phyloP scores from a whole-genome alignment of 2,888 invertebrate genomes.

The Stegana nigrithorax region DNA sequence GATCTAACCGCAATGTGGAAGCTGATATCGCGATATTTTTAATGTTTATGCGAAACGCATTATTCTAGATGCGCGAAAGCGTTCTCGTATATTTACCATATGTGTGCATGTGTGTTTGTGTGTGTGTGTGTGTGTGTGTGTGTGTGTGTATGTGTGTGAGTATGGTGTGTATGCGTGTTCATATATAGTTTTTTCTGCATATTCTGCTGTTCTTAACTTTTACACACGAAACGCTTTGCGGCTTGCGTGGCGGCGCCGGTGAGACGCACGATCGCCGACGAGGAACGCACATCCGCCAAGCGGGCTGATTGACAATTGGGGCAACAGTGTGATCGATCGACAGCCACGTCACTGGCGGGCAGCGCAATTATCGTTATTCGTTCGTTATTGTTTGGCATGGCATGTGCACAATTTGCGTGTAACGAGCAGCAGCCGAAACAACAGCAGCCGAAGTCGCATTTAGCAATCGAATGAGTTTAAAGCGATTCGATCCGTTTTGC shows the following conservation, averaged over 20 bases:
- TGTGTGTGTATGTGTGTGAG: too few species aligned
- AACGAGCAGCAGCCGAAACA: slow-evolving; percentile 22
- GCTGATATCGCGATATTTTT: background rate
- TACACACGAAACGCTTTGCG: too few species aligned
- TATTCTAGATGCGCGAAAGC: background rate
- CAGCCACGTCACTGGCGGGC: slow-evolving; percentile 45
- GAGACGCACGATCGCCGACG: background rate
- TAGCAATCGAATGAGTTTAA: too few species aligned
- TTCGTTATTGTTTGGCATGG: slow-evolving; percentile 27
- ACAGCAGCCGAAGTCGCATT: background rate
- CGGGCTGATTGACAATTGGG: slow-evolving; percentile 54
- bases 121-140: too few species aligned
- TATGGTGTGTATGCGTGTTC: too few species aligned
- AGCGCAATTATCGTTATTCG: slow-evolving; percentile 40
- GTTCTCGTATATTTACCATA: background rate
- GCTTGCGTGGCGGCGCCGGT: too few species aligned
- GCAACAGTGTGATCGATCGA: slow-evolving; percentile 47
- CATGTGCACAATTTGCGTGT: slow-evolving; percentile 40
- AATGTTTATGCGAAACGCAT: background rate
- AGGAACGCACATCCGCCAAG: slow-evolving; percentile 42
- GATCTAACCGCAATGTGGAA: background rate
- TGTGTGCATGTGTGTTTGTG: too few species aligned
- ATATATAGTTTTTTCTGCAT: too few species aligned
- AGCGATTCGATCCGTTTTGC: too few species aligned
- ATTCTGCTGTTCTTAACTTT: too few species aligned